Evolutionary conservation across 2,113 vertebrate species (phyloP).

Genomic region (Aythya baeri): DNA sequence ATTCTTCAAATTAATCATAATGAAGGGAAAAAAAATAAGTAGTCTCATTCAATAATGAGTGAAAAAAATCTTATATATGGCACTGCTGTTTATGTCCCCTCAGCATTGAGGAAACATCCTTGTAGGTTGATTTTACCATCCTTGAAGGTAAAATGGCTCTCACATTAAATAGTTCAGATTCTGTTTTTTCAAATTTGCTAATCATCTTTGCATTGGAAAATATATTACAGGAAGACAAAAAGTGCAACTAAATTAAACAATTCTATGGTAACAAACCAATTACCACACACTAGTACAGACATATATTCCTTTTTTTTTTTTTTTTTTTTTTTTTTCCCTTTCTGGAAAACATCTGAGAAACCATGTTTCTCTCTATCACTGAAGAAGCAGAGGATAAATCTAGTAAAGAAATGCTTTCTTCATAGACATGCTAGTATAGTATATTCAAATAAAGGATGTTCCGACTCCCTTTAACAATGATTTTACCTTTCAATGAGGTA

Average conservation of each 20-base stretch:
- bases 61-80: neutral
- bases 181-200: slow-evolving; percentile 27
- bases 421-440: neutral
- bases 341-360: neutral
- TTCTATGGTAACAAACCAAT: neutral
- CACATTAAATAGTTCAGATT: neutral
- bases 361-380: neutral
- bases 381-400: neutral
- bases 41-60: neutral
- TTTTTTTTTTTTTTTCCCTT: neutral
- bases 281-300: neutral
- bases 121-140: neutral
- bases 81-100: neutral
- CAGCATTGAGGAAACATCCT: neutral
- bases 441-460: neutral
- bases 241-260: neutral
- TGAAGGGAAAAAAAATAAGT: neutral
- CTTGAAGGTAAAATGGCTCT: neutral
- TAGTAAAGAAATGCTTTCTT: neutral
- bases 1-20: neutral
- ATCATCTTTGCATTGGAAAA: slow-evolving; percentile 1
- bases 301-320: neutral
- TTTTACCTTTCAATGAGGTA: neutral
- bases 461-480: neutral
- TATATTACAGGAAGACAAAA: neutral